Percentiles rank a stretch among this genome's conserved stretches.
These are phyloP conservation scores for Kryphioiulus occultus DNA, from an alignment of 2,888 invertebrate genomes.

Conservation along the genomic window DNA sequence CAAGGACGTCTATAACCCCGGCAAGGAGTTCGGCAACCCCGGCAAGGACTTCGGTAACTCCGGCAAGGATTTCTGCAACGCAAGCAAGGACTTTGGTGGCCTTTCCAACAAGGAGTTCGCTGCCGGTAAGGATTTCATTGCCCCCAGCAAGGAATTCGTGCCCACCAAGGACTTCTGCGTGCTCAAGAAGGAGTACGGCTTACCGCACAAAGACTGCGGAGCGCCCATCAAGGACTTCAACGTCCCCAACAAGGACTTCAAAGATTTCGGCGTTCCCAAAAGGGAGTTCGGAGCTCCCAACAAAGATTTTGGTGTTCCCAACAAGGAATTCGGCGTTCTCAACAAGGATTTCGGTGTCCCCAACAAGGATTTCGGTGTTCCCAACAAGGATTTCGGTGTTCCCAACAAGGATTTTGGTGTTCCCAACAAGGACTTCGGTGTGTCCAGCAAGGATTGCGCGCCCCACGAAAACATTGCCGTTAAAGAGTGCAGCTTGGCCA, in stretches of 20 bases:
- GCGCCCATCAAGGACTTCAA: neutral
- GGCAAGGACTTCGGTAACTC: neutral
- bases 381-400: neutral
- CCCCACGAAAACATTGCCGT: neutral
- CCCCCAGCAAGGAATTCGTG: neutral
- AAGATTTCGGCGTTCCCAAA: neutral
- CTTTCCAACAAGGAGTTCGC: neutral
- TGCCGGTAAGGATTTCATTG: neutral
- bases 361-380: neutral
- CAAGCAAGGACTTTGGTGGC: neutral
- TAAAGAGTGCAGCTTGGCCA: neutral
- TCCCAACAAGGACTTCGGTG: neutral
- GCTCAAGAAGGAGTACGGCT: neutral
- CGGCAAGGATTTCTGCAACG: neutral
- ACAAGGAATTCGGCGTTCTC: neutral
- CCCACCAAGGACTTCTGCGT: neutral
- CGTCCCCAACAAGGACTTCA: neutral
- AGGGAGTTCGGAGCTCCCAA: neutral
- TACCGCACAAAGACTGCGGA: neutral
- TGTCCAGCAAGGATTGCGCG: neutral
- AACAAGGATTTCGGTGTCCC: neutral
- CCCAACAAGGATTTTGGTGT: neutral
- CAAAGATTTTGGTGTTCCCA: neutral
- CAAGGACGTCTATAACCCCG: neutral
- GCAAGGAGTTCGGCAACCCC: neutral